A percentile compares a stretch with the other conserved stretches of the same genome.
These are phyloP conservation scores for Coreoperca whiteheadi DNA, from an alignment of 2,113 vertebrate species.

Conservation along the genomic window DNA sequence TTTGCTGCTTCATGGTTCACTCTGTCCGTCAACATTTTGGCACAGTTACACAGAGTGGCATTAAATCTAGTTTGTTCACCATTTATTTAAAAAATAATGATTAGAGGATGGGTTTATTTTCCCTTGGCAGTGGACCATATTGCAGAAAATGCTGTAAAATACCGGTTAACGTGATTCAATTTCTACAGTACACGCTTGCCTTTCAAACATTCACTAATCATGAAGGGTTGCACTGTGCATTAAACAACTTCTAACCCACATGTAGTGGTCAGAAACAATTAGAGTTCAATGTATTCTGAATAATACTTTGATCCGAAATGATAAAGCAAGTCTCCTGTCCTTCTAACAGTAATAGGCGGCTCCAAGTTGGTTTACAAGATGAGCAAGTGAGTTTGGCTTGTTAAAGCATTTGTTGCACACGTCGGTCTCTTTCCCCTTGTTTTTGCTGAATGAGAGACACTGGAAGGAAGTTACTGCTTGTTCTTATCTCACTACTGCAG, in stretches of 20 bases:
- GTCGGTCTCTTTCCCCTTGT: slow-evolving; percentile 26
- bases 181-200: background rate
- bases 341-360: background rate
- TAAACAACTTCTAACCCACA: background rate
- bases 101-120: background rate
- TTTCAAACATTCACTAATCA: background rate
- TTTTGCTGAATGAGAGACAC: slow-evolving; percentile 68
- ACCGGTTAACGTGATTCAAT: background rate
- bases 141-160: background rate
- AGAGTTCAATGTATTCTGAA: background rate
- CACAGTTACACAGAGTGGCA: background rate
- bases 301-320: background rate
- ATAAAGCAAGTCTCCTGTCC: background rate
- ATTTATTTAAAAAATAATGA: background rate
- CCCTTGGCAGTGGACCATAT: too few species aligned
- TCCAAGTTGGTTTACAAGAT: slow-evolving; percentile 4
- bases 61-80: background rate
- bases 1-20: background rate
- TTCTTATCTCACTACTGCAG: slow-evolving; percentile 73
- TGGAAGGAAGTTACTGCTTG: slow-evolving; percentile 76
- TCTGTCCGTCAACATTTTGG: slow-evolving; percentile 7
- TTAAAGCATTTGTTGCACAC: slow-evolving; percentile 6
- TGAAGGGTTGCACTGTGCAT: background rate
- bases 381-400: slow-evolving; percentile 18
- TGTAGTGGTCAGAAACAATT: background rate